Conservation (phyloP, 2,113 vertebrate species). For the Hydrochoerus hydrochaeris region DNA sequence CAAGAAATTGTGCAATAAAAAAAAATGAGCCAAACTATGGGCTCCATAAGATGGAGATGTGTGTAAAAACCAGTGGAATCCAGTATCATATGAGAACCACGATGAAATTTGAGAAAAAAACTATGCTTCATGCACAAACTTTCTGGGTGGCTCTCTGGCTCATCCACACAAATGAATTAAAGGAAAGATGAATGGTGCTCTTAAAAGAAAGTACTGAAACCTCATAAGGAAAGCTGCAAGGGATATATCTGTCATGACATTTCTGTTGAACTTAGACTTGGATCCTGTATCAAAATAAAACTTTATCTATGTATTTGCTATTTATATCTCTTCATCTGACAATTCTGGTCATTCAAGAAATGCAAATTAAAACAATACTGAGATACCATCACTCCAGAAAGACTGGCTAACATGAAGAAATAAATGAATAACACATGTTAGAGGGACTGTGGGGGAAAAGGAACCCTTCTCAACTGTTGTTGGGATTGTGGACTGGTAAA, state of each 20-base stretch:
- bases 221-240: conserved; percentile 31
- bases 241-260: background rate
- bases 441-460: no score
- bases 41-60: background rate
- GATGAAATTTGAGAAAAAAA: background rate
- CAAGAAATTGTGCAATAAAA: background rate
- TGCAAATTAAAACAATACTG: no score
- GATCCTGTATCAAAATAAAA: conserved; percentile 29
- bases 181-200: background rate
- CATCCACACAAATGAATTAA: background rate
- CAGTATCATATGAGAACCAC: background rate
- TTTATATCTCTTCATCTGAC: no score
- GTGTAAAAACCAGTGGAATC: background rate
- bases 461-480: no score
- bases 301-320: background rate
- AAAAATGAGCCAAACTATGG: background rate
- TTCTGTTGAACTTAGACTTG: conserved; percentile 60
- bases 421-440: no score
- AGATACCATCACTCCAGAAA: no score
- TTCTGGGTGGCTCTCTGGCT: background rate
- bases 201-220: conserved; percentile 13
- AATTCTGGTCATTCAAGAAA: no score
- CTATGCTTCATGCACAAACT: background rate
- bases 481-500: no score
- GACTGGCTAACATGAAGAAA: no score